These are phyloP conservation scores for Megatriorchis doriae DNA, from an alignment of 2,113 vertebrate genomes.

Conservation along the genomic window DNA sequence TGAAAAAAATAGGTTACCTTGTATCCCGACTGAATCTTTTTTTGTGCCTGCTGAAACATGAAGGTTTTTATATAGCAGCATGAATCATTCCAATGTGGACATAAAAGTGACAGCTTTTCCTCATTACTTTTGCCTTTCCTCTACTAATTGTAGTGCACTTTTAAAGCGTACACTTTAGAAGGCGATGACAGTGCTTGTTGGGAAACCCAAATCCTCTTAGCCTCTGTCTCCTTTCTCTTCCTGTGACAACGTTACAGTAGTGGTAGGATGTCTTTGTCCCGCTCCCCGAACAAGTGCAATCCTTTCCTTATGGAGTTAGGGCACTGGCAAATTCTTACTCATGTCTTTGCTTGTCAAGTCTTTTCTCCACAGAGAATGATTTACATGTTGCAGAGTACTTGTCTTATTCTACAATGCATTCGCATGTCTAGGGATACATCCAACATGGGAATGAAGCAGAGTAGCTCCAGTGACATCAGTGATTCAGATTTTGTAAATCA, in stretches of 20 bases:
- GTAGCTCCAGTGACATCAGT: not conserved
- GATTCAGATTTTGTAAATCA: not conserved
- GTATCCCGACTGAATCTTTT: not conserved
- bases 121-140: not conserved
- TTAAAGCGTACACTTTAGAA: not conserved
- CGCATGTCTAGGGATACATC: not conserved
- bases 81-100: not conserved
- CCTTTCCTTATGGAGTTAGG: not conserved
- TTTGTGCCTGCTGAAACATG: not conserved
- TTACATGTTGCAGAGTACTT: not conserved
- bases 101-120: not conserved
- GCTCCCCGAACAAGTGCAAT: not conserved
- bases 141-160: not conserved
- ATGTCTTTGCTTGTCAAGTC: not conserved
- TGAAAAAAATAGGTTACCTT: not conserved
- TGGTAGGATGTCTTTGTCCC: not conserved
- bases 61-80: not conserved
- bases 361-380: not conserved
- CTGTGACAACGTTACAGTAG: fast-evolving
- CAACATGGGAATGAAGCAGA: not conserved
- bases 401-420: not conserved
- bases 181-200: fast-evolving
- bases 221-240: not conserved
- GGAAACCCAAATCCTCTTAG: not conserved
- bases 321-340: not conserved